Conservation (phyloP, 2,888 invertebrate species). For the Venusia cambrica region DNA sequence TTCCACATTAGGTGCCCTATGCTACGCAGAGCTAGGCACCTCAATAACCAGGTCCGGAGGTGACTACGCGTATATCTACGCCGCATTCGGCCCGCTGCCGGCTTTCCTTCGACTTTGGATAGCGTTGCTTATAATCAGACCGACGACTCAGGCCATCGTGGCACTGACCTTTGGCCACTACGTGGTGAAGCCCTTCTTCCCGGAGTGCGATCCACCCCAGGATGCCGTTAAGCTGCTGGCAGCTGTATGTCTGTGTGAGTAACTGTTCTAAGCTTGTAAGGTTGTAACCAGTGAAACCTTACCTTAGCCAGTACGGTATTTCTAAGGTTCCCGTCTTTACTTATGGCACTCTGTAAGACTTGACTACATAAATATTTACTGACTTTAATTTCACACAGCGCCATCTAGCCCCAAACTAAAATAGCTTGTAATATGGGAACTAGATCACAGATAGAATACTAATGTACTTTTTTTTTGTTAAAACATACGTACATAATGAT, state of each 20-base stretch:
- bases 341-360: too few relatives aligned
- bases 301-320: too few relatives aligned
- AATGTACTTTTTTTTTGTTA: too few relatives aligned
- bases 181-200: conserved; percentile 92
- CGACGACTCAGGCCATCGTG: conserved; percentile 92
- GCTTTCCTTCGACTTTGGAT: conserved; percentile 94
- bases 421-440: too few relatives aligned
- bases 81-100: conserved; percentile 93
- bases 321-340: too few relatives aligned
- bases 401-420: too few relatives aligned
- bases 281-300: too few relatives aligned
- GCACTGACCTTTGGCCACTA: conserved; percentile 96
- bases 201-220: conserved; percentile 87
- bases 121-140: conserved; percentile 88
- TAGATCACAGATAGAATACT: too few relatives aligned
- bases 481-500: too few relatives aligned
- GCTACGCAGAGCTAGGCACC: conserved; percentile 95
- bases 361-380: too few relatives aligned
- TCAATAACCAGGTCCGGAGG: conserved; percentile 93
- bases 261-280: too few relatives aligned
- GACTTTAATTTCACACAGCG: too few relatives aligned
- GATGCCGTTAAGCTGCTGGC: conserved; percentile 89
- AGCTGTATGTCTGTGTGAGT: conserved; percentile 91
- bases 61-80: conserved; percentile 94
- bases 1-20: conserved; percentile 92